phyloP scores from a whole-genome alignment of 37 sponge, comb jelly and placozoan species.

The Eunapius fragilis region DNA sequence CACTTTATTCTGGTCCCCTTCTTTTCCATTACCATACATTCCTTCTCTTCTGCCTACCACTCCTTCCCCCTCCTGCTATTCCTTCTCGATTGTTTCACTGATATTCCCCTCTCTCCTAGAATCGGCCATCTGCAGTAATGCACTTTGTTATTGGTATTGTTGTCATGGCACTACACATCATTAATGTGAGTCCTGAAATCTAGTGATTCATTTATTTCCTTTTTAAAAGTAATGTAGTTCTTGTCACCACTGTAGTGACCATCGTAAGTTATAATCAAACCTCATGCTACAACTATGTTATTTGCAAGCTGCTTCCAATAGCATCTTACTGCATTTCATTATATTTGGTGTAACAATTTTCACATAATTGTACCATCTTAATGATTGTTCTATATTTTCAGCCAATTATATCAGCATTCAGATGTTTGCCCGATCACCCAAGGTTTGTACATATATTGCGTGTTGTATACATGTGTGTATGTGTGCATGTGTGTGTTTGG shows the following conservation, averaged over 20 bases:
- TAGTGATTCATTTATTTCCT: too few relatives aligned
- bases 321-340: too few relatives aligned
- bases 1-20: background rate
- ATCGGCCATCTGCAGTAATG: constrained; percentile 19
- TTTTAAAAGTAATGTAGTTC: too few relatives aligned
- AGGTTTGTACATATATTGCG: background rate
- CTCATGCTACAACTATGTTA: too few relatives aligned
- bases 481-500: background rate
- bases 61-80: background rate
- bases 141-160: constrained; percentile 65
- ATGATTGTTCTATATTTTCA: background rate
- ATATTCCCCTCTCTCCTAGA: background rate
- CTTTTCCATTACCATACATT: background rate
- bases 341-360: too few relatives aligned
- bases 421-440: background rate
- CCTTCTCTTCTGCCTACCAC: background rate
- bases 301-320: too few relatives aligned
- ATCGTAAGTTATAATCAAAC: too few relatives aligned
- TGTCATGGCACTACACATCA: constrained; percentile 57
- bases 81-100: too few relatives aligned
- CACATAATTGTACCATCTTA: too few relatives aligned
- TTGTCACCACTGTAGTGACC: too few relatives aligned
- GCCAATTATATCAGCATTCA: background rate
- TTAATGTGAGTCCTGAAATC: constrained; percentile 53
- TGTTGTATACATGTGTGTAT: background rate